Conservation (phyloP, 2,113 vertebrate genomes). For the Tragelaphus strepsiceros region DNA sequence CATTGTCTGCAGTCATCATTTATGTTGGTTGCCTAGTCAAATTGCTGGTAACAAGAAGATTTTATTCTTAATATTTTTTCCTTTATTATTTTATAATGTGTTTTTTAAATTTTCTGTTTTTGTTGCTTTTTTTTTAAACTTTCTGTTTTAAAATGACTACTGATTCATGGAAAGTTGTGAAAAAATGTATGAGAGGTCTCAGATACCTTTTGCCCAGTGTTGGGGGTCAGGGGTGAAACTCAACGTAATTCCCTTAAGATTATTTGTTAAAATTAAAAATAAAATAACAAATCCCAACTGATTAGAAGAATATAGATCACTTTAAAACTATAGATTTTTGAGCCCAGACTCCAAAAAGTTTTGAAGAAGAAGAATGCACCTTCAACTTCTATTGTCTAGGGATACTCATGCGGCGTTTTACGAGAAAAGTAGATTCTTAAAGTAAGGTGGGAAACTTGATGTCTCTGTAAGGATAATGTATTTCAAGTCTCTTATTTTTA, state of each 20-base stretch:
- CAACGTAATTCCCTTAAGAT: neutral
- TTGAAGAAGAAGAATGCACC: neutral
- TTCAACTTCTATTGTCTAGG: neutral
- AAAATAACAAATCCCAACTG: neutral
- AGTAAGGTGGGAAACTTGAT: neutral
- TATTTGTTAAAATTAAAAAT: neutral
- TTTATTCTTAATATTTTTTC: neutral
- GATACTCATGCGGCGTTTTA: neutral
- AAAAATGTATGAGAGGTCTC: neutral
- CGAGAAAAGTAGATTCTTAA: neutral
- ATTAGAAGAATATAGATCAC: neutral
- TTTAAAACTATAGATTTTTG: neutral
- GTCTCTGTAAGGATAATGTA: neutral
- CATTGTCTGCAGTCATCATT: neutral
- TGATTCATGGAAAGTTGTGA: neutral
- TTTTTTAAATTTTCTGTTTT: neutral
- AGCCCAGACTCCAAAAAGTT: neutral
- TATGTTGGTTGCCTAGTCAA: neutral
- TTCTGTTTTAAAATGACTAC: neutral
- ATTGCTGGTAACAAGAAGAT: neutral
- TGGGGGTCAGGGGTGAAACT: neutral
- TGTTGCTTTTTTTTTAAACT: neutral
- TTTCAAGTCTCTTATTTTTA: neutral
- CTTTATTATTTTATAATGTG: neutral
- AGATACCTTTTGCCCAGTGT: neutral